Evolutionary conservation across 2,797 vertebrate genomes (phyloP), one percentile per base, ranked within the genome.

Genomic region (Syndactyla subalaris): DNA sequence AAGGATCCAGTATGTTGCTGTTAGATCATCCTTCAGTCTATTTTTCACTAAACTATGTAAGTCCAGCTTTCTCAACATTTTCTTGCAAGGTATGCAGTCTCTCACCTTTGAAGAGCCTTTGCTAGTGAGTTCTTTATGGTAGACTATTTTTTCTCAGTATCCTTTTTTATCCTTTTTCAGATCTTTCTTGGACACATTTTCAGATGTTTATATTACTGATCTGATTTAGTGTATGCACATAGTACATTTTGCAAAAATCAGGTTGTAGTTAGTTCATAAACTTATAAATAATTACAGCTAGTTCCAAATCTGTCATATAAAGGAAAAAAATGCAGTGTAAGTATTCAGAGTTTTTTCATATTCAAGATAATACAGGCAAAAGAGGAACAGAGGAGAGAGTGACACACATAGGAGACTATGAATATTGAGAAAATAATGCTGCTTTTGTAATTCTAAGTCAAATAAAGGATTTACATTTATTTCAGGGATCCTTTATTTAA

Each of bases 271-370:
- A 51, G 58, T 92, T 94, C 7, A 16, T 78, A 81, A 94, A 68
- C 46, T 91, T 51, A 54, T 93, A 78, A 93, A 93, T 94, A 84
- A 90, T 92, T 82, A 70, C 55, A 67, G 22, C 39, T 82, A 92
- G 58, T 70, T 89, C 81, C 52, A 80, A 71, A 87, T 78, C 77
- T 87, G 84, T 91, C 84, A 66, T 51, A 22, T 73, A 57, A 70
- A 86, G 68, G 46, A 62, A 78, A 65, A 65, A 95, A 87, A 41
- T 10, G 11, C 7, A 27, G 12, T 32, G 39, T 48, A 87, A 78
- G 68, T 91, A 54, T 55, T 85, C 29, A 36, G 30, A 73, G 26
- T 1, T 10, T 76, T 85, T 79, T 81, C 4, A 26, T 79, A 1
- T 43, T 94, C 32, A 66, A 68, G 46, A 23, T 34, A 20, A 26